Base-by-base conservation (phyloP, 2,888 invertebrate genomes). In the Agriopis leucophaearia region DNA sequence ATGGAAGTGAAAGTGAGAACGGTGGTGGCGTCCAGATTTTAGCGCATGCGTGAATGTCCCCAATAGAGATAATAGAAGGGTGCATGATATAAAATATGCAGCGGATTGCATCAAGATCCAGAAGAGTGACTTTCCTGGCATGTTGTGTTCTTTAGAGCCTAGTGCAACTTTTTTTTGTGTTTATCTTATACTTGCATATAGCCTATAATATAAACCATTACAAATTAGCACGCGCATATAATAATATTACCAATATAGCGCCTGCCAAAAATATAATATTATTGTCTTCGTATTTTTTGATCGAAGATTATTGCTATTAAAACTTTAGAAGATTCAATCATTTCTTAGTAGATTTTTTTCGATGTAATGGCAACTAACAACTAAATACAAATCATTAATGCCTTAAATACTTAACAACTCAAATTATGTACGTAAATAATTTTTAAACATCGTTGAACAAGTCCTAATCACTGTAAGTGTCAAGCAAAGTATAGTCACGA, bases 1-100 rank as follows among this genome's bases (percentile, higher is more conserved):
- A 83, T 82, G 82, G 83, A 16, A 69, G 86, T 87, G 88, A 90
- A 89, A 89, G 88, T 88, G 84, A 64, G 60, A 45, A 16, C 44
- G 55, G 86, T 88, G 83, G 88, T 88, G 89, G 93, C 93, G 92
- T 91, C 91, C 81, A 83, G 83, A 81, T 81, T 85, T 84, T 78
- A 76, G 89, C 93, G 93, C 93, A 94, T 94, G 93, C 93, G 93
- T 88, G 71, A 56, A 76, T 51, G 16, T 57, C 27, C 47, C 58
- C 68, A 69, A 65, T 77, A 73, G 76, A 71, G 78, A 75, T 71
- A 74, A 74, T 76, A 75, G 79, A 78, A 59, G 84, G 85, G 81
- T 85, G 82, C 78, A 77, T 72, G 73, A 73, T 69, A 80, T 81
- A 71, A 81, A 84, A 82, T 81, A 82, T 81, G 75, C 75, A 83